Percentiles rank a stretch among this genome's conserved stretches.
These are phyloP conservation scores for Cinara cedri DNA, from an alignment of 2,888 invertebrate species.

Conservation along the genomic window DNA sequence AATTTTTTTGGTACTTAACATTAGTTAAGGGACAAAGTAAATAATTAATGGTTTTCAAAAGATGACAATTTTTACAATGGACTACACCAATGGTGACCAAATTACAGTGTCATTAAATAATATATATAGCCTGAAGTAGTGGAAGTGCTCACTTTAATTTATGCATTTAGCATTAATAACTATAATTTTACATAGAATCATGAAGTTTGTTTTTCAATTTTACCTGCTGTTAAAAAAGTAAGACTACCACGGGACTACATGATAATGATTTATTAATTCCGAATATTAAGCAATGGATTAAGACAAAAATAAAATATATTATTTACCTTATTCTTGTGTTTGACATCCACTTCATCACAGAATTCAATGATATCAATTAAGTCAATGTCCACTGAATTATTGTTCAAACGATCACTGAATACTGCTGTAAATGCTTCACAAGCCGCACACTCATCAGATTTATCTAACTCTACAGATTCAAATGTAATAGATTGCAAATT, in stretches of 20 bases:
- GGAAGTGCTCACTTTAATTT: too few relatives aligned
- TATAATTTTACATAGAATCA: too few relatives aligned
- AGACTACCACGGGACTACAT: background rate
- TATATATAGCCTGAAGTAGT: too few relatives aligned
- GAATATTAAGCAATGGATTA: background rate
- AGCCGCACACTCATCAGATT: slow-evolving; percentile 41
- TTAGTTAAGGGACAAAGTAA: too few relatives aligned
- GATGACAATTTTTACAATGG: background rate
- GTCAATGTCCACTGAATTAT: background rate
- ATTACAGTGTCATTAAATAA: too few relatives aligned
- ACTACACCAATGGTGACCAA: too few relatives aligned
- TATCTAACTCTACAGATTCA: background rate
- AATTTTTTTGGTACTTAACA: too few relatives aligned
- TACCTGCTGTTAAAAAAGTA: too few relatives aligned
- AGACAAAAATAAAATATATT: background rate
- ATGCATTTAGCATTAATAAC: too few relatives aligned
- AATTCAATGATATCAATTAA: slow-evolving; percentile 15
- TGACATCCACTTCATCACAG: slow-evolving; percentile 6
- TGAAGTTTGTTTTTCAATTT: too few relatives aligned
- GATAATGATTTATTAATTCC: background rate
- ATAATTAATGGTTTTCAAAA: background rate
- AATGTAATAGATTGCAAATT: background rate
- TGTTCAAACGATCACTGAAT: slow-evolving; percentile 35
- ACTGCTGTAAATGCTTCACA: slow-evolving; percentile 54
- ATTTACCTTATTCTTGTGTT: slow-evolving; percentile 30